Conservation (phyloP, 2,797 vertebrate species). For the Synanceia verrucosa region DNA sequence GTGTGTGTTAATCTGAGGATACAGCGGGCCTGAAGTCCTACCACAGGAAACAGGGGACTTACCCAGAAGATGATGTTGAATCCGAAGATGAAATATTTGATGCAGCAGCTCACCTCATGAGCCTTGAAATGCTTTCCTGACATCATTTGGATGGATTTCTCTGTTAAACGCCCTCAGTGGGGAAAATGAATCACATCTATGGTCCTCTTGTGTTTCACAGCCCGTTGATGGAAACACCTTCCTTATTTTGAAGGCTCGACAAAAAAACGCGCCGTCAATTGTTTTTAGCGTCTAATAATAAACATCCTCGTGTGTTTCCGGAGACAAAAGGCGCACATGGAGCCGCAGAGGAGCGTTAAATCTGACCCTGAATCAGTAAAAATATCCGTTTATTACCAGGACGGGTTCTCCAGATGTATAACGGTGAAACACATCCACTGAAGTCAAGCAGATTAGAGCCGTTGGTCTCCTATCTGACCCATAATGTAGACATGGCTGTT, state of each 20-base stretch:
- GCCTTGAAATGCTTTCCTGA: constrained; percentile 98
- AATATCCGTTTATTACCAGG: neutral
- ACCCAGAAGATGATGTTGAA: constrained; percentile 99
- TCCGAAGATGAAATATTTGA: constrained; percentile 99
- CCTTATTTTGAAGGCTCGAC: constrained; percentile 32
- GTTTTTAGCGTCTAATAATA: constrained; percentile 41
- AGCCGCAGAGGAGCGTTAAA: neutral
- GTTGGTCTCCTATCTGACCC: constrained; percentile 57
- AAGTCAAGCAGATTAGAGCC: constrained; percentile 45
- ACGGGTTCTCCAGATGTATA: neutral
- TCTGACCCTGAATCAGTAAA: neutral
- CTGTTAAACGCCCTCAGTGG: constrained; percentile 10
- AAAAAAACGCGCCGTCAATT: constrained; percentile 47
- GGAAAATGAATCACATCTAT: constrained; percentile 58
- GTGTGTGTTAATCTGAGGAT: neutral
- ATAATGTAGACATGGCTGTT: constrained; percentile 62
- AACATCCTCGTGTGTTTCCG: constrained; percentile 36
- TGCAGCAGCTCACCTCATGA: constrained; percentile 99
- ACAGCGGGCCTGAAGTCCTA: constrained; percentile 21
- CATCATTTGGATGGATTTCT: constrained; percentile 85
- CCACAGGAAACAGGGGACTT: constrained; percentile 69
- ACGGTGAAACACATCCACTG: constrained; percentile 17
- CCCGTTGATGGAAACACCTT: constrained; percentile 54
- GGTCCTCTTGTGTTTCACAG: constrained; percentile 37
- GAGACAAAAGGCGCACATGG: constrained; percentile 18